A percentile compares a stretch with the other conserved stretches of the same genome.
Evolutionary conservation across 2,113 vertebrate genomes (phyloP).

Genomic region (Microcebus lehilahytsara): DNA sequence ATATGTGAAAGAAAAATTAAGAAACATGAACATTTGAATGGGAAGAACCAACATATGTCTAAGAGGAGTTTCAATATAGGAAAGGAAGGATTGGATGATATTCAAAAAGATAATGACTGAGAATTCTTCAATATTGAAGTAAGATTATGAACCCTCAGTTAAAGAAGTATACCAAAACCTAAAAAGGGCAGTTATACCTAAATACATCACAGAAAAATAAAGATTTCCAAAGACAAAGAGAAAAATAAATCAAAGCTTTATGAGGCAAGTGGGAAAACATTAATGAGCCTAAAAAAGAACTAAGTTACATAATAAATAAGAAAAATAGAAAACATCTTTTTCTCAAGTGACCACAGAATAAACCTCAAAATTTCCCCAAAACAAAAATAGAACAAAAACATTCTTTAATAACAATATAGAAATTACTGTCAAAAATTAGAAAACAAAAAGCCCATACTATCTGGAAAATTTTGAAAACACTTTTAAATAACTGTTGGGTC

Average conservation of each 20-base stretch:
- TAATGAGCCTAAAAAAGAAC: neutral
- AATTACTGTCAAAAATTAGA: conserved; percentile 19
- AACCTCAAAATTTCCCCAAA: conserved; percentile 33
- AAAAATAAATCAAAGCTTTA: neutral
- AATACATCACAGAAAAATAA: neutral
- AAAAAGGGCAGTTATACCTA: neutral
- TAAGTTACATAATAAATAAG: neutral
- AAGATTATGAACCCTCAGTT: neutral
- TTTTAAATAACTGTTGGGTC: conserved; percentile 4
- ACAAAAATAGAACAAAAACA: conserved; percentile 20
- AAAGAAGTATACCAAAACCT: neutral
- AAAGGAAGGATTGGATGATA: neutral
- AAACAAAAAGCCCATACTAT: neutral
- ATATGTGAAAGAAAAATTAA: neutral
- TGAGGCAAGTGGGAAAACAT: neutral
- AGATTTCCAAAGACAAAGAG: neutral
- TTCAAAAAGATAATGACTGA: neutral
- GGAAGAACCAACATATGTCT: neutral
- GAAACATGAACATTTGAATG: neutral
- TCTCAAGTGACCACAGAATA: conserved; percentile 12
- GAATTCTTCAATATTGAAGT: neutral
- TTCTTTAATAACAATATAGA: neutral
- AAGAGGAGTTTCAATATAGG: neutral
- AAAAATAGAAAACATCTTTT: neutral
- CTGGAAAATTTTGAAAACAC: neutral